Conservation (phyloP, 2,888 invertebrate genomes). For the Periphyllus acericola region DNA sequence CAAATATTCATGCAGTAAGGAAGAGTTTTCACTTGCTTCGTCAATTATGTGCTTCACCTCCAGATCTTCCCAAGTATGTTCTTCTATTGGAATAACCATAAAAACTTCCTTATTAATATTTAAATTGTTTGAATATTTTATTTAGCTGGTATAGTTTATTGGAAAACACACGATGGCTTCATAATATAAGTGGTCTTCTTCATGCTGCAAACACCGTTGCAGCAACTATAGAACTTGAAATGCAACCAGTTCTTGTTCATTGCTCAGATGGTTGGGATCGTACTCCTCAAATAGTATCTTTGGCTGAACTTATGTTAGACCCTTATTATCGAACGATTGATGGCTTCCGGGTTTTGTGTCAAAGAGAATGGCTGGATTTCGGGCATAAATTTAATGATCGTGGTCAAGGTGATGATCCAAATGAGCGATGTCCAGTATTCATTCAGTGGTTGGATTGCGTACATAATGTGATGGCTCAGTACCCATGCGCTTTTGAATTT, state of each 20-base stretch:
- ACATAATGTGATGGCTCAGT: conserved; percentile 88
- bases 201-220: conserved; percentile 84
- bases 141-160: conserved; percentile 87
- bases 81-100: not conserved
- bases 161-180: conserved; percentile 92
- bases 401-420: conserved; percentile 86
- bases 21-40: conserved; percentile 91
- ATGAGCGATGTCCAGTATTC: conserved; percentile 97
- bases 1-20: conserved; percentile 96
- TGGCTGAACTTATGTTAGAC: conserved; percentile 92
- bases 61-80: conserved; percentile 80
- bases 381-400: conserved; percentile 99
- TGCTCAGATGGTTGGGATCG: conserved; percentile 99
- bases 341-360: conserved; percentile 93
- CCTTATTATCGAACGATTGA: conserved; percentile 93
- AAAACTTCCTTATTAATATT: not conserved
- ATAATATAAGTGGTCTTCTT: conserved; percentile 86
- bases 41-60: conserved; percentile 79
- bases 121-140: conserved; percentile 59
- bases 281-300: conserved; percentile 94
- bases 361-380: conserved; percentile 97
- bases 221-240: conserved; percentile 81
- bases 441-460: conserved; percentile 98
- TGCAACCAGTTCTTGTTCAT: conserved; percentile 92
- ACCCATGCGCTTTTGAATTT: conserved; percentile 95